Percentiles rank a stretch among this genome's conserved stretches.
These are phyloP conservation scores for Cydia fagiglandana DNA, from an alignment of 1,140 invertebrate species.

Conservation along the genomic window DNA sequence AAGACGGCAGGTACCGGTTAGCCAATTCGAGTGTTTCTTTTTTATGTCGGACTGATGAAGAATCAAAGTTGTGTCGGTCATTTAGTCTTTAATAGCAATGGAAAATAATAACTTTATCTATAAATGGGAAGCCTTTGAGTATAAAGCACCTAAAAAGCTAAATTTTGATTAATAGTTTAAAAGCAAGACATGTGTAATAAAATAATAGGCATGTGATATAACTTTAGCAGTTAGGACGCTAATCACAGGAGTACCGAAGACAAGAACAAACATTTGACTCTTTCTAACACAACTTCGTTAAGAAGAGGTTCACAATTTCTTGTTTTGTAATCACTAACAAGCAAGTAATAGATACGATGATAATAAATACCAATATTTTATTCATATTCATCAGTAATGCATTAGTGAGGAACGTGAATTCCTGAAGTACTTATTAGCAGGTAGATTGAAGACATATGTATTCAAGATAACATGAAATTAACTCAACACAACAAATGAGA, in stretches of 20 bases:
- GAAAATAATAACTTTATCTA: not conserved
- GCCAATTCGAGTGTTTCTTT: not conserved
- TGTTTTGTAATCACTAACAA: not conserved
- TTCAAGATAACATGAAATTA: too few species aligned
- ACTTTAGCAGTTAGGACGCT: too few species aligned
- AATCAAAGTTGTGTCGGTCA: not conserved
- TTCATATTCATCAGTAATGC: too few species aligned
- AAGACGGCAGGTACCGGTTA: slow-evolving; percentile 3
- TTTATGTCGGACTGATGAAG: not conserved
- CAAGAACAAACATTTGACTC: not conserved
- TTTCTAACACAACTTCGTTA: not conserved
- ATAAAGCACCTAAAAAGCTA: too few species aligned
- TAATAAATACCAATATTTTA: too few species aligned
- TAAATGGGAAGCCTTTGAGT: not conserved
- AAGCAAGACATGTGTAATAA: too few species aligned
- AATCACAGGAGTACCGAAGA: not conserved
- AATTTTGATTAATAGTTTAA: too few species aligned
- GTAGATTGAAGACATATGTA: not conserved
- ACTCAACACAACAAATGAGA: too few species aligned
- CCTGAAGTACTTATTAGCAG: not conserved
- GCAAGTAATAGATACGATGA: not conserved
- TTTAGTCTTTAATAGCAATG: not conserved
- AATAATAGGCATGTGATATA: too few species aligned
- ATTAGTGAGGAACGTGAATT: not conserved
- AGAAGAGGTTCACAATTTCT: not conserved